Base-by-base conservation (phyloP, 2,113 vertebrate species). In the Natator depressus region DNA sequence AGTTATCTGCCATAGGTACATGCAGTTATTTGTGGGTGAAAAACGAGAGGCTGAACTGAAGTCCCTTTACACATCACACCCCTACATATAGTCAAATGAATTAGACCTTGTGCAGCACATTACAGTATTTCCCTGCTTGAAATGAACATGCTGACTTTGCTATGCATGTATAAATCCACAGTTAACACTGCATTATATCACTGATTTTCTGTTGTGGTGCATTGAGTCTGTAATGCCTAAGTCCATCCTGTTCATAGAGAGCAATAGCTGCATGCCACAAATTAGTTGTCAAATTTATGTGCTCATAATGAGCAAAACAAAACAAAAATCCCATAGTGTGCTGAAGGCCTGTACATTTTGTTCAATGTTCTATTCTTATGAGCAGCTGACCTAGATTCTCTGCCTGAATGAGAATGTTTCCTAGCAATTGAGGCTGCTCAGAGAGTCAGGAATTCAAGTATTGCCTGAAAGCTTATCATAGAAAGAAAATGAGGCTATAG, bases 321-420 rank as follows among this genome's bases (percentile, higher is more conserved):
- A 50, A 12, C 69, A 80, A 84, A 88, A 91, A 76, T 0, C 5
- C 5, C 0, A 0, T 55, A 14, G 88, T 8, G 78, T 38, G 29
- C 90, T 80, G 12, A 54, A 88, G 83, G 93, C 81, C 89, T 6
- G 1, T 95, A 82, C 79, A 51, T 82, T 38, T 82, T 31, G 2
- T 65, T 97, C 96, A 94, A 2, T 86, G 84, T 83, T 94, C 94
- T 97, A 54, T 97, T 96, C 93, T 82, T 89, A 95, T 9, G 0
- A 97, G 90, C 93, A 91, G 95, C 96, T 97, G 98, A 98, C 98
- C 98, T 96, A 97, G 97, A 98, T 98, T 97, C 97, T 92, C 82
- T 10, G 89, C 96, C 59, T 93, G 91, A 97, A 95, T 79, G 49
- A 96, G 95, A 97, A 90, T 29, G 35, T 90, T 95, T 92, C 97